phyloP scores from a whole-genome alignment of 2,113 vertebrate genomes.

The Petaurus breviceps region DNA sequence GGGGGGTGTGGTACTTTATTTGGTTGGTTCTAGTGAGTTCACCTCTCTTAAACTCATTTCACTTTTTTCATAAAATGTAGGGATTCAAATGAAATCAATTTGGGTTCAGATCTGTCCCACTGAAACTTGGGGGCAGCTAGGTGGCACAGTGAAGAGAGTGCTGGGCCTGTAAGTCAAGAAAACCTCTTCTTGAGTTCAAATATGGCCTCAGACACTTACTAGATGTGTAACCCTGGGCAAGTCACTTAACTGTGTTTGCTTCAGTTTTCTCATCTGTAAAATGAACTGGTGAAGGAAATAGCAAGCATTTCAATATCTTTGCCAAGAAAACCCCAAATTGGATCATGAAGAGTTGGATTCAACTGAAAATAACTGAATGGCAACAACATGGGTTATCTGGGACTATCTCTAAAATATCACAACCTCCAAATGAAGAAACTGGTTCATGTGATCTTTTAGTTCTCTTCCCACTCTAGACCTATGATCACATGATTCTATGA shows the following conservation, averaged over 20 bases:
- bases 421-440: background rate
- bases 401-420: background rate
- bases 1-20: background rate
- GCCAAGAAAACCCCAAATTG: background rate
- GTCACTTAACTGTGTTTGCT: background rate
- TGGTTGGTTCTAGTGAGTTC: background rate
- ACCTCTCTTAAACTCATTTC: background rate
- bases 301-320: background rate
- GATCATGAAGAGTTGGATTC: background rate
- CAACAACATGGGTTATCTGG: background rate
- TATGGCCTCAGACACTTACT: background rate
- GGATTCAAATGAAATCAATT: background rate
- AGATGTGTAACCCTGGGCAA: background rate
- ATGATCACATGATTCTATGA: background rate
- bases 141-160: background rate
- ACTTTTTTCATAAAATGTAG: background rate
- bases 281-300: background rate
- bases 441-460: background rate
- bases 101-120: background rate
- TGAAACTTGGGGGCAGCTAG: background rate
- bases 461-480: background rate
- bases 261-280: background rate
- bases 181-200: background rate
- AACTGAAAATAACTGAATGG: background rate
- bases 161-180: too few species aligned